Percentiles rank a stretch among this genome's conserved stretches.
Evolutionary conservation across 1,140 invertebrate genomes (phyloP).

Genomic region (Fopius arisanus): DNA sequence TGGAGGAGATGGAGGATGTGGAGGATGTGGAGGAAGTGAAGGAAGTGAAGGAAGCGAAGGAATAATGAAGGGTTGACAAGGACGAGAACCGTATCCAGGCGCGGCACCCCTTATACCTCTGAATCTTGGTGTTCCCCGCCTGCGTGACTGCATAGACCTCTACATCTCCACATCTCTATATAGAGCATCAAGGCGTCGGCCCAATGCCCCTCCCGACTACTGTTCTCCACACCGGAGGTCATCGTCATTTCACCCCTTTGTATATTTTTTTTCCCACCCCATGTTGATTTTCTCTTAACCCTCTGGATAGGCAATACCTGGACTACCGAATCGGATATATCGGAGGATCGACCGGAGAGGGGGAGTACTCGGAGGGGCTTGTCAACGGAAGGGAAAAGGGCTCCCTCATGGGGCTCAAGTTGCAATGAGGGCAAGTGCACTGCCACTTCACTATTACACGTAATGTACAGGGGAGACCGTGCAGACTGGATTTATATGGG

Average conservation of each 20-base stretch:
- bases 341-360: background rate
- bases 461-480: background rate
- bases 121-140: background rate
- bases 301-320: background rate
- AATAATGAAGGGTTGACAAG: background rate
- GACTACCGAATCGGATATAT: background rate
- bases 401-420: background rate
- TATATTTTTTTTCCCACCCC: background rate
- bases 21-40: no score
- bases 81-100: conserved; percentile 1
- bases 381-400: background rate
- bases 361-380: background rate
- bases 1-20: background rate
- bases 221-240: conserved; percentile 5
- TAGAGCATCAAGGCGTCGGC: background rate
- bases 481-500: background rate
- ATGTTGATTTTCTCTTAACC: background rate
- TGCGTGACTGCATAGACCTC: background rate
- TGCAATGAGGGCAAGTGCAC: background rate
- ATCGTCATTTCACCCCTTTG: conserved; percentile 10
- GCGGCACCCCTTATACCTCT: background rate
- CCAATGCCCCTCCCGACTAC: conserved; percentile 10
- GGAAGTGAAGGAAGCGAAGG: background rate
- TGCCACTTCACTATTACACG: background rate
- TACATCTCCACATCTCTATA: no score